Evolutionary conservation across 2,888 invertebrate genomes (phyloP).

Genomic region (Drosophila trichaetosa): DNA sequence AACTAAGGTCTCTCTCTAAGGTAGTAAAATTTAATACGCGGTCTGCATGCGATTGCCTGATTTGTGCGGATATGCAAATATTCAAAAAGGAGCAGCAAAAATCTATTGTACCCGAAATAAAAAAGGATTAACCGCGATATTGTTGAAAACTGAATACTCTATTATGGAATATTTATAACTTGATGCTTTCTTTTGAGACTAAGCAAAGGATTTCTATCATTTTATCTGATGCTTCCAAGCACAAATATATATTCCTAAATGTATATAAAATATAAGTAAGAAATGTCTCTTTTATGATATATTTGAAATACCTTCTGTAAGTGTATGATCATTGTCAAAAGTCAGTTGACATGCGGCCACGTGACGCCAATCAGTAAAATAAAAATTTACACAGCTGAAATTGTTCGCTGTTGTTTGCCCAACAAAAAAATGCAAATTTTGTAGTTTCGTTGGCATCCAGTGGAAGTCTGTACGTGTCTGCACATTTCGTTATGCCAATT

Average conservation of each 20-base stretch:
- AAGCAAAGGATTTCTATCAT: background rate
- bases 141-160: background rate
- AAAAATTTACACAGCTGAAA: constrained; percentile 21
- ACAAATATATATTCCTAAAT: background rate
- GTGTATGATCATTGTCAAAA: constrained; percentile 25
- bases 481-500: constrained; percentile 20
- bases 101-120: constrained; percentile 23
- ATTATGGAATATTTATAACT: background rate
- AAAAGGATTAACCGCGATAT: background rate
- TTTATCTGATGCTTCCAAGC: background rate
- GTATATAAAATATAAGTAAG: background rate
- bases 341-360: constrained; percentile 16
- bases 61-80: constrained; percentile 64
- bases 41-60: constrained; percentile 61
- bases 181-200: background rate
- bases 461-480: constrained; percentile 15
- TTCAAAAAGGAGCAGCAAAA: constrained; percentile 36
- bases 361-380: constrained; percentile 36
- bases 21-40: constrained; percentile 42
- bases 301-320: background rate
- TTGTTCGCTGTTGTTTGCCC: constrained; percentile 12
- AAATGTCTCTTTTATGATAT: background rate
- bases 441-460: constrained; percentile 6
- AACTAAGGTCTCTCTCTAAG: constrained; percentile 11
- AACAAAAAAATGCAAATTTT: constrained; percentile 27